Conservation (phyloP, 2,113 vertebrate genomes). For the Periophthalmus modestus region DNA sequence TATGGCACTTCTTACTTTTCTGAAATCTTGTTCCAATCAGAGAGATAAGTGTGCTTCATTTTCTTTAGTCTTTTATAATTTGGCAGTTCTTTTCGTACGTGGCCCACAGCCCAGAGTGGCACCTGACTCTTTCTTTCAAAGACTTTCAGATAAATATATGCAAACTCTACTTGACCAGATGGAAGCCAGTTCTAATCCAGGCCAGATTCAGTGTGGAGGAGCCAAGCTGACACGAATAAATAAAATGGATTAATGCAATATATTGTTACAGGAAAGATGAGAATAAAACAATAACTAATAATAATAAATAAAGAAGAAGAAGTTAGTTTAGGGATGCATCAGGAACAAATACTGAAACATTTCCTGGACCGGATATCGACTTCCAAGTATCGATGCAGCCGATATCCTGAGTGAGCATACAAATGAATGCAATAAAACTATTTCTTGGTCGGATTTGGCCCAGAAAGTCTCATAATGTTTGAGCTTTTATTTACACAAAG, state of each 20-base stretch:
- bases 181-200: constrained; percentile 29
- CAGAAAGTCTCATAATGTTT: no score
- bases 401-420: no score
- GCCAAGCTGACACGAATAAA: constrained; percentile 24
- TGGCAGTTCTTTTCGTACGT: constrained; percentile 40
- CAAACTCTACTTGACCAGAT: constrained; percentile 35
- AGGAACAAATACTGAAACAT: no score
- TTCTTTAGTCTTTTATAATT: constrained; percentile 35
- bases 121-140: constrained; percentile 45
- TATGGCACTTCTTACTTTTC: constrained; percentile 8
- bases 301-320: no score
- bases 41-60: constrained; percentile 42
- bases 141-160: constrained; percentile 24
- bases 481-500: no score
- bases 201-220: constrained; percentile 35
- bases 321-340: no score
- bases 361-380: no score
- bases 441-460: no score
- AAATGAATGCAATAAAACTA: no score
- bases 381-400: no score
- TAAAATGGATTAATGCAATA: constrained; percentile 1
- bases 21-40: constrained; percentile 26
- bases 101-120: constrained; percentile 52
- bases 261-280: no score
- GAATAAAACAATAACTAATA: no score